Evolutionary conservation across 2,888 invertebrate species (phyloP), one percentile per base, ranked within the genome.

Genomic region (Panzeria rudis): DNA sequence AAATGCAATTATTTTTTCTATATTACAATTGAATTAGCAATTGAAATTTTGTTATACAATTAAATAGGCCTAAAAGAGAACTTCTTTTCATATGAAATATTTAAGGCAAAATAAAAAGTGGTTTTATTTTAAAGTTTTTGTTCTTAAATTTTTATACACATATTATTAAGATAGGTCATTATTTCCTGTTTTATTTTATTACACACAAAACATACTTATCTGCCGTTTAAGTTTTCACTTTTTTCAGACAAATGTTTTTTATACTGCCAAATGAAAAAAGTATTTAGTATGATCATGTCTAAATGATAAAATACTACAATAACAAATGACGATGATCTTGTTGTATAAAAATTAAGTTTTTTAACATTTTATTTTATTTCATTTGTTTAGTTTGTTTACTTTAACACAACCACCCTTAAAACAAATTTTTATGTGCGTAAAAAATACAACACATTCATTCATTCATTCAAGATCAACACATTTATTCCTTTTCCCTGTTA

Each of bases 131-230:
- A 11, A 8, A 7, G 17, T 56, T 35, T 52, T 25, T 64, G 8
- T 32, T 47, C 32, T 59, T 38, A 44, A 59, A 29, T 29, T 20
- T 64, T 41, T 38, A 44, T 77, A n/a, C n/a, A n/a, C n/a, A n/a
- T n/a, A 77, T 44, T 64, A 71, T 85, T 85, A 85, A 82, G 82
- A 75, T 75, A 85, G 85, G 85, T 85, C 85, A 82, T 78, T 82
- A 75, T 85, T 85, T 85, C 78, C 85, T 85, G 82, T 69, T 38
- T 50, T 47, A 41, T 35, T 52, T 50, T 25, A 29, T 72, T 61
- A 13, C 41, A 29, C 23, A 50, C 44, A 17, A 47, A 20, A 47
- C 8, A 17, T 64, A 50, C 54, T 17, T 17, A 54, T 66, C 20
- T 56, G 56, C 68, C 68, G 61, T 77, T 69, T 35, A 66, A 59